Evolutionary conservation across 1,140 invertebrate genomes (phyloP), one percentile per base, ranked within the genome.

Genomic region (Dendrolimus punctatus): DNA sequence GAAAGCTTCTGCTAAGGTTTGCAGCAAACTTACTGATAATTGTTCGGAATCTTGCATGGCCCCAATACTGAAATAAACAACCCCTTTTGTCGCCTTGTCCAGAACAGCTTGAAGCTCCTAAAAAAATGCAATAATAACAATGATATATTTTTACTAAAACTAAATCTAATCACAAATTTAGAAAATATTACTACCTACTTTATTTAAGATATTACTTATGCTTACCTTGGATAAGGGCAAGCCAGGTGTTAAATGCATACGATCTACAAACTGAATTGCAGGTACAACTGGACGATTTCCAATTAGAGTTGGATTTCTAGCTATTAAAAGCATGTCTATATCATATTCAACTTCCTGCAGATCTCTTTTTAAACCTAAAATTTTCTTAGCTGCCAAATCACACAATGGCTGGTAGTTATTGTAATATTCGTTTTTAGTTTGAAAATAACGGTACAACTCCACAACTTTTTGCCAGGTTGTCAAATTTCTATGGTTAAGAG

Each of bases 11-110:
- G 87, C 56, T 40, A 90, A 62, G 6, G 69, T 80, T 53, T 87
- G 56, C 10, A 80, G 57, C 39, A 84, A 63, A 6, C 79, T 66
- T 46, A 60, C 54, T 0, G 83, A 65, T 1, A 91, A 66, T 49
- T 81, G 68, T 40, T 84, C 72, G 5, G 81, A 67, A 57, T 87
- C 80, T 46, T 90, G 75, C 39, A 88, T 70, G 5, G 85, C 86
- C 10, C 90, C 90, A 49, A 91, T 68, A 55, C 84, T 88, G 53
- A 91, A 88, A 53, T 87, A 88, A 45, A 91, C 70, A 5, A 83
- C 87, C 8, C 89, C 89, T 42, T 73, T 84, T 55, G 62, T 53
- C 4, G 88, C 74, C 10, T 81, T 72, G 58, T 90, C 87, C 54
- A 90, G 56, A 46, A 86, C 66, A 4, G 66, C 53, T 64, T 87